phyloP scores from a whole-genome alignment of 2,797 vertebrate genomes.

The Toxotes lorentzi region DNA sequence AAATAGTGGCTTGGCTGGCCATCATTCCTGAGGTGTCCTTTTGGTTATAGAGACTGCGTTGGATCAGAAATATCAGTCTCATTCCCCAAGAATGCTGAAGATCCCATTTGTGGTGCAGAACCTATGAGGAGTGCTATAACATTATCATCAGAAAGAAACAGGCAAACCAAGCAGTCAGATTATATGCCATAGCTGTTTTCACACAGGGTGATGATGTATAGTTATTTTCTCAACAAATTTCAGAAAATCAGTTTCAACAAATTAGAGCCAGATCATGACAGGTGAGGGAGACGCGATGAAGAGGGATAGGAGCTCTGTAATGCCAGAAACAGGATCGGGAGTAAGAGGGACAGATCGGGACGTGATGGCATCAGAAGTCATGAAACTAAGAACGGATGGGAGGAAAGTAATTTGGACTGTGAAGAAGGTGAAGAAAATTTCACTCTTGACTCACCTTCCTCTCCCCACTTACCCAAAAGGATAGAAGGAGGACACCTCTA shows the following conservation, averaged over 20 bases:
- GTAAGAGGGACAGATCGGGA: too few relatives aligned
- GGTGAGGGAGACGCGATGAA: neutral
- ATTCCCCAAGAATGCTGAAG: neutral
- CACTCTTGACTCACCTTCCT: neutral
- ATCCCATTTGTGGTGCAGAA: neutral
- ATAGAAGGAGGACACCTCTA: neutral
- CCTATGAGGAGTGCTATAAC: neutral
- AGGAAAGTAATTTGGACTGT: neutral
- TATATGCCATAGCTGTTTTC: neutral
- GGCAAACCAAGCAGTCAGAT: neutral
- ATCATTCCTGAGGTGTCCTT: neutral
- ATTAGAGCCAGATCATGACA: neutral
- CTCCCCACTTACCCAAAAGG: neutral
- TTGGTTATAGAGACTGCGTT: neutral
- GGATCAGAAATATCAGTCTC: constrained; percentile 17
- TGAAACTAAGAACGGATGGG: neutral
- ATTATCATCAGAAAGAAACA: neutral
- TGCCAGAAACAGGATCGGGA: neutral
- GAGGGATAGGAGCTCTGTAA: neutral
- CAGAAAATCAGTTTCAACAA: neutral
- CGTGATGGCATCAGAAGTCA: neutral
- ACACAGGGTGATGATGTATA: neutral
- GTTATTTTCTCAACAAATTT: neutral
- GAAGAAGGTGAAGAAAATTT: neutral
- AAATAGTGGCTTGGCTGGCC: constrained; percentile 5